Evolutionary conservation across 2,888 invertebrate genomes (phyloP).

Genomic region (Leptopilina myrica): DNA sequence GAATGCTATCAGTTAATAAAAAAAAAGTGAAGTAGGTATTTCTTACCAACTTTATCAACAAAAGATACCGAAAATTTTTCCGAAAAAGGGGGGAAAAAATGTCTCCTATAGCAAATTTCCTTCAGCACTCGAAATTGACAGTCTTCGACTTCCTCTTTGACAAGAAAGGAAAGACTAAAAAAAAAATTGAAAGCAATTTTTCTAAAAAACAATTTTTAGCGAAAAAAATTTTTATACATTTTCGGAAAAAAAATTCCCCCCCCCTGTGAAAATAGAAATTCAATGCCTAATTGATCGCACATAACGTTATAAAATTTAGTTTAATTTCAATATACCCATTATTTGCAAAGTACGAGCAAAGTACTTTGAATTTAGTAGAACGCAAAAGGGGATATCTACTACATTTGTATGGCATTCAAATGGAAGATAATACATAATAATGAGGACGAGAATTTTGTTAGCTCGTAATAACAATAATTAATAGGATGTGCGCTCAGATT

Average conservation of each 20-base stretch:
- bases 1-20: constrained; percentile 13
- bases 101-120: too few species aligned
- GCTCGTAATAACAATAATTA: constrained; percentile 26
- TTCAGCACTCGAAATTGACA: too few species aligned
- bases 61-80: background rate
- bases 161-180: too few species aligned
- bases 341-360: constrained; percentile 11
- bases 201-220: too few species aligned
- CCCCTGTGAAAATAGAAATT: too few species aligned
- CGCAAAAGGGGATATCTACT: constrained; percentile 13
- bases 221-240: too few species aligned
- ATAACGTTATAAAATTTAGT: background rate
- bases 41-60: background rate
- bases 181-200: too few species aligned
- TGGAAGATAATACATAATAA: constrained; percentile 17
- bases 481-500: constrained; percentile 7
- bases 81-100: too few species aligned
- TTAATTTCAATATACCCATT: constrained; percentile 8
- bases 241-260: too few species aligned
- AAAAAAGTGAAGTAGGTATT: background rate
- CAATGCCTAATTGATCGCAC: constrained; percentile 13
- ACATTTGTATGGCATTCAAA: constrained; percentile 15
- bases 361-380: constrained; percentile 9
- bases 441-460: constrained; percentile 21
- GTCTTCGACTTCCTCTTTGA: too few species aligned